Percentiles rank a stretch among this genome's conserved stretches.
Evolutionary conservation across 2,113 vertebrate species (phyloP).

Genomic region (Gracilinanus agilis): DNA sequence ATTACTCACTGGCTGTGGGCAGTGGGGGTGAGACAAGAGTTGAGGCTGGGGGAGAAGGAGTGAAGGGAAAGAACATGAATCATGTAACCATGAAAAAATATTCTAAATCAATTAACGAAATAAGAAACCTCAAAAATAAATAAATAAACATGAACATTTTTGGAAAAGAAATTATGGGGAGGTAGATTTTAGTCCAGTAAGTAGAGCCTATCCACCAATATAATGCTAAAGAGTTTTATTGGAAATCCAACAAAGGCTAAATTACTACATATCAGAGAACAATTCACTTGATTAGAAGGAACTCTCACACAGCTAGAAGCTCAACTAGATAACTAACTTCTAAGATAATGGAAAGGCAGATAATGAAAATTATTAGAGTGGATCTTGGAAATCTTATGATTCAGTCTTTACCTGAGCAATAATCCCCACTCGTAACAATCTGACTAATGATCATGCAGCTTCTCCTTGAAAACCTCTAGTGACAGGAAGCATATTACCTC

Average conservation of each 20-base stretch:
- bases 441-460: not conserved
- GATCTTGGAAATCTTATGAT: not conserved
- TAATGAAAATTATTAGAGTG: not conserved
- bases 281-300: not conserved
- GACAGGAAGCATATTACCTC: not conserved
- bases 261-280: not conserved
- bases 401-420: not conserved
- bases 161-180: too few relatives aligned
- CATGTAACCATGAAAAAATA: too few relatives aligned
- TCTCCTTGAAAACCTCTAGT: not conserved
- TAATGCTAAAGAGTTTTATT: not conserved
- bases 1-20: too few relatives aligned
- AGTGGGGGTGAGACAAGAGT: too few relatives aligned
- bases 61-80: too few relatives aligned
- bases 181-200: not conserved
- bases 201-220: not conserved
- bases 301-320: not conserved
- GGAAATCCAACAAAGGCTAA: not conserved
- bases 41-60: too few relatives aligned
- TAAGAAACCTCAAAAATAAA: not conserved
- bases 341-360: not conserved
- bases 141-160: too few relatives aligned
- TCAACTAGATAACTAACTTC: not conserved
- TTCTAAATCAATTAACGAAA: too few relatives aligned
- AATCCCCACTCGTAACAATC: not conserved